Conservation (phyloP, 2,797 vertebrate species). For the Arvicola amphibius region DNA sequence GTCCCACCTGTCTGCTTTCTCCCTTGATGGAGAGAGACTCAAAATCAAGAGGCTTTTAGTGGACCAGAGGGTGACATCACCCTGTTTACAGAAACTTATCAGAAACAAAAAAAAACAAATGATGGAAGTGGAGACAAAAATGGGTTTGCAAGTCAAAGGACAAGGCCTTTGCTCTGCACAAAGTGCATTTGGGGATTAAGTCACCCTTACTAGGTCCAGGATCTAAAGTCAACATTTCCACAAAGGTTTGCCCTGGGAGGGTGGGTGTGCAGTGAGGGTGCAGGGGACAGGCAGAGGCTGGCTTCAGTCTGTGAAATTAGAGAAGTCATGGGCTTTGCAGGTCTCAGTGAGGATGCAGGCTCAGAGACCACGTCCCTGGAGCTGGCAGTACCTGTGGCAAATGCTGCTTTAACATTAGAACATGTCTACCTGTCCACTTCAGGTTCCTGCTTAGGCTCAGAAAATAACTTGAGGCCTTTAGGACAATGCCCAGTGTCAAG, state of each 20-base stretch:
- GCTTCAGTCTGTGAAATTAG: neutral
- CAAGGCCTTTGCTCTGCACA: neutral
- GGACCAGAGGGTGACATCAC: neutral
- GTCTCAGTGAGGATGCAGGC: neutral
- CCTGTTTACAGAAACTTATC: neutral
- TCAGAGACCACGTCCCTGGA: neutral
- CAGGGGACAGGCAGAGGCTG: neutral
- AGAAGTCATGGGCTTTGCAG: neutral
- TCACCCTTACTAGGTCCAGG: neutral
- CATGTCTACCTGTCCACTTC: no score
- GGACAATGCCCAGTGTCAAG: neutral
- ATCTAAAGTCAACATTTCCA: neutral
- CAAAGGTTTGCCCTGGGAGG: neutral
- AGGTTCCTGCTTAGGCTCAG: neutral
- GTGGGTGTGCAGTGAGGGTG: no score
- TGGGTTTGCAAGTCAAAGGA: neutral
- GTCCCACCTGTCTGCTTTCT: neutral
- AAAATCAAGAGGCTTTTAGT: neutral
- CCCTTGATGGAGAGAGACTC: neutral
- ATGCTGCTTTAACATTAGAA: neutral
- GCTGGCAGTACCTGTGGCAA: neutral
- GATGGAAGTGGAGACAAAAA: neutral
- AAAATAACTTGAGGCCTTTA: neutral
- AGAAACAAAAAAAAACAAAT: neutral
- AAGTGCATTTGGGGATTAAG: neutral